These are phyloP conservation scores for Rhinophrynus dorsalis DNA, from an alignment of 2,797 vertebrate species.

Conservation along the genomic window DNA sequence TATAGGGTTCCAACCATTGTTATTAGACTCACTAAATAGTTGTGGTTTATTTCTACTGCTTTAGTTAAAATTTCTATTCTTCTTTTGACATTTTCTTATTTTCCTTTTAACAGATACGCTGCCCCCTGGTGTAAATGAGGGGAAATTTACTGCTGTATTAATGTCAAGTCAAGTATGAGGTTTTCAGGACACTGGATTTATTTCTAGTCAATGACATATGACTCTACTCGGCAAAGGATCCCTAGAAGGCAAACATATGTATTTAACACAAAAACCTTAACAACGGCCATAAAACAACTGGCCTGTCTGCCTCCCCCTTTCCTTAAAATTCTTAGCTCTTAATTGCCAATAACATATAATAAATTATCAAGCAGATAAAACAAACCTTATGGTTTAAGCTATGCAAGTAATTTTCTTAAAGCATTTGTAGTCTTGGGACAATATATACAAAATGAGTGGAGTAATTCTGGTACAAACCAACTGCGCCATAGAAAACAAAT, in stretches of 20 bases:
- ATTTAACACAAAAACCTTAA: background rate
- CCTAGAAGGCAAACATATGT: background rate
- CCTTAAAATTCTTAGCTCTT: too few relatives aligned
- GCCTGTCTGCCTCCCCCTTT: too few relatives aligned
- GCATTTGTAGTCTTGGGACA: too few relatives aligned
- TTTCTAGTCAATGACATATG: too few relatives aligned
- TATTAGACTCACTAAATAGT: background rate
- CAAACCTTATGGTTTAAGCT: too few relatives aligned
- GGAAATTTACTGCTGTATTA: background rate
- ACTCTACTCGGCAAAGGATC: too few relatives aligned
- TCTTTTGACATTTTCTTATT: background rate
- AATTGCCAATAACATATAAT: too few relatives aligned
- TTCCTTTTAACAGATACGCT: background rate
- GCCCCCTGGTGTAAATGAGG: conserved; percentile 20
- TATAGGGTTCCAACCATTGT: background rate
- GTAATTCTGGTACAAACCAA: too few relatives aligned
- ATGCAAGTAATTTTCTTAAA: too few relatives aligned
- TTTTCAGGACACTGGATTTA: background rate
- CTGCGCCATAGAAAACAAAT: too few relatives aligned
- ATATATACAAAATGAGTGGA: too few relatives aligned
- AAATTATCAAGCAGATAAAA: too few relatives aligned
- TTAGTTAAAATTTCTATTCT: conserved; percentile 7
- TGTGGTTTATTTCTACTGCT: background rate
- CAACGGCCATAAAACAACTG: background rate
- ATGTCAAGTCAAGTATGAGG: background rate